These are phyloP conservation scores for Puffinus mauretanicus DNA, from an alignment of 2,113 vertebrate genomes.

Conservation along the genomic window DNA sequence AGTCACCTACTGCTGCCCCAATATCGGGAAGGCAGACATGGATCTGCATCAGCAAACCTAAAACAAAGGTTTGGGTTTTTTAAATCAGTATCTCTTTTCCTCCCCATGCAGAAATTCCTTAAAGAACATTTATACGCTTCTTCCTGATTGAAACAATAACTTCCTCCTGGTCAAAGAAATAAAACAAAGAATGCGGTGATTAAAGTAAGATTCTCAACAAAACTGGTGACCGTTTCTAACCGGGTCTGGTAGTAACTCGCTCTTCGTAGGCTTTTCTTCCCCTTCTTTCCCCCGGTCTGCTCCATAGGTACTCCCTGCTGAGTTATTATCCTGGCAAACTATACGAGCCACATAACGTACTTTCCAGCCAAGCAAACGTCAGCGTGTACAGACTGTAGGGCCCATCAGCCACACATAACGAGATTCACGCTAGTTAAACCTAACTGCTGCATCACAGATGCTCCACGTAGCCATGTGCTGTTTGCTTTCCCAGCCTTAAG, in stretches of 20 bases:
- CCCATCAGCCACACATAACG: accelerated
- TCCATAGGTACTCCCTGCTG: background rate
- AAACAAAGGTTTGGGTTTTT: background rate
- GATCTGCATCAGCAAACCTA: background rate
- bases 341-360: accelerated
- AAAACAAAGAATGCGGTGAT: background rate
- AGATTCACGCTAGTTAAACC: background rate
- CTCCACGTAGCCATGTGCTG: accelerated
- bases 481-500: background rate
- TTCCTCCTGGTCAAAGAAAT: background rate
- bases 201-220: background rate
- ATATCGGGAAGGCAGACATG: background rate
- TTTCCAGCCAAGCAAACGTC: background rate
- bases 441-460: background rate
- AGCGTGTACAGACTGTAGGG: background rate
- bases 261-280: background rate
- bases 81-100: background rate
- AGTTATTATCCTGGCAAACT: background rate
- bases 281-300: accelerated
- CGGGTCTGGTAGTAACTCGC: background rate
- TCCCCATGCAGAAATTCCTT: background rate
- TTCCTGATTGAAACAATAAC: background rate
- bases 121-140: background rate
- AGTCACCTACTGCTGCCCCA: background rate
- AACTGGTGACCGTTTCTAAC: background rate